Evolutionary conservation across 2,888 invertebrate species (phyloP).

Genomic region (Tetanocera ferruginea): DNA sequence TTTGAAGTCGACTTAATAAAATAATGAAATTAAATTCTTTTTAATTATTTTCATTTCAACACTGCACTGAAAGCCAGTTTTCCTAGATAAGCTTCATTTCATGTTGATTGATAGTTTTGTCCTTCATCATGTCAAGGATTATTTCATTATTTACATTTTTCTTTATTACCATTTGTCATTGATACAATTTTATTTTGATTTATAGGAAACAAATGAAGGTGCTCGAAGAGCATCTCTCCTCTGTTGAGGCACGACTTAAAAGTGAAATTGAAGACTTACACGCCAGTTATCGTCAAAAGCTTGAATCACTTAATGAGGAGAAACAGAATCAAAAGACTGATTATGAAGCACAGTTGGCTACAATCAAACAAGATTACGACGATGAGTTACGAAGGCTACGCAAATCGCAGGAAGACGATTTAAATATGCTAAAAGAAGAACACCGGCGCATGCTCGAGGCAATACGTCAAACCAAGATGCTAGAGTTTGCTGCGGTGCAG

Average conservation of each 20-base stretch:
- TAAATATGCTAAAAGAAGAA: conserved; percentile 59
- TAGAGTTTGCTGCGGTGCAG: conserved; percentile 66
- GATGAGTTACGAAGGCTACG: conserved; percentile 61
- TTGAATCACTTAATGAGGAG: conserved; percentile 55
- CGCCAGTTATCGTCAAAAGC: conserved; percentile 59
- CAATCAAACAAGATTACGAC: conserved; percentile 61
- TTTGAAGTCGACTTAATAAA: too few relatives aligned
- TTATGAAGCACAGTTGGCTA: conserved; percentile 56
- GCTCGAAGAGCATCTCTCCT: conserved; percentile 61
- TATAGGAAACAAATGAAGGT: conserved; percentile 66
- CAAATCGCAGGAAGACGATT: conserved; percentile 61
- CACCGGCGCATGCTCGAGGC: conserved; percentile 62
- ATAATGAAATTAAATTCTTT: too few relatives aligned
- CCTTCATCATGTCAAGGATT: too few relatives aligned
- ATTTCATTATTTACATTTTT: too few relatives aligned
- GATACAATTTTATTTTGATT: not conserved
- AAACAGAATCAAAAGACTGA: conserved; percentile 55
- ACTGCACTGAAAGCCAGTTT: too few relatives aligned
- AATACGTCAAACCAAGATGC: conserved; percentile 66
- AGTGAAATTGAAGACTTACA: conserved; percentile 59
- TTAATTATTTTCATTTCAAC: too few relatives aligned
- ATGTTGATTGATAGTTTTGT: too few relatives aligned
- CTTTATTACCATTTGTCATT: too few relatives aligned
- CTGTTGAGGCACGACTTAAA: conserved; percentile 63
- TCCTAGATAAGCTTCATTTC: too few relatives aligned